Base-by-base conservation (phyloP, 2,888 invertebrate genomes). In the Eustalomyia histrio region DNA sequence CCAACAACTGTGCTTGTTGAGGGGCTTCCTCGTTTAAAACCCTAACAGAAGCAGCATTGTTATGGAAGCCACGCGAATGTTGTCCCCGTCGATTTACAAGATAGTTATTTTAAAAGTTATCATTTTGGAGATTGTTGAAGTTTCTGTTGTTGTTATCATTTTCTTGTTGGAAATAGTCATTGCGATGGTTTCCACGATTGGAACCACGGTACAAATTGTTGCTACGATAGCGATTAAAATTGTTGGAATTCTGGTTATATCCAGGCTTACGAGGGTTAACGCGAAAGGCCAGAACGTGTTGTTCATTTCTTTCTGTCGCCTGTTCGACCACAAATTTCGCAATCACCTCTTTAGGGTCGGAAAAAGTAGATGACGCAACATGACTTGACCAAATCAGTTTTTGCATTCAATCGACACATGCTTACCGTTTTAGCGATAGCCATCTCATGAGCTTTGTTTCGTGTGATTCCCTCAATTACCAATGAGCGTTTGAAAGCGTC, bases 401-500 rank as follows among this genome's bases (percentile, higher is more conserved):
- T 43, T 43, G 43, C 43, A 43, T 43, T 43, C 43, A 43, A 43
- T 43, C 43, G 43, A 43, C 43, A 43, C 43, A 43, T 43, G 43
- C 43, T 61, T 60, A 58, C 47, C 63, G 75, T 12, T n/a, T n/a
- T n/a, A n/a, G n/a, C n/a, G n/a, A n/a, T n/a, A n/a, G n/a, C n/a
- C n/a, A n/a, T n/a, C n/a, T n/a, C n/a, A n/a, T n/a, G n/a, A n/a
- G 75, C 68, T 43, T 73, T 73, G 7, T 9, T 14, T 12, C 55
- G 53, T 57, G 64, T 55, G 12, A 73, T 64, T n/a, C 73, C 39
- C 43, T 64, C 64, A 24, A 73, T 64, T 12, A 73, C 29, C 4
- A 73, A 29, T 24, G 73, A 64, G 52, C 73, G 52, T 52, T 73
- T 43, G 14, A 73, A 39, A 24, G 55, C 73, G 17, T 73, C 73